Evolutionary conservation across 2,797 vertebrate species (phyloP), one percentile per base, ranked within the genome.

Genomic region (Acomys russatus): DNA sequence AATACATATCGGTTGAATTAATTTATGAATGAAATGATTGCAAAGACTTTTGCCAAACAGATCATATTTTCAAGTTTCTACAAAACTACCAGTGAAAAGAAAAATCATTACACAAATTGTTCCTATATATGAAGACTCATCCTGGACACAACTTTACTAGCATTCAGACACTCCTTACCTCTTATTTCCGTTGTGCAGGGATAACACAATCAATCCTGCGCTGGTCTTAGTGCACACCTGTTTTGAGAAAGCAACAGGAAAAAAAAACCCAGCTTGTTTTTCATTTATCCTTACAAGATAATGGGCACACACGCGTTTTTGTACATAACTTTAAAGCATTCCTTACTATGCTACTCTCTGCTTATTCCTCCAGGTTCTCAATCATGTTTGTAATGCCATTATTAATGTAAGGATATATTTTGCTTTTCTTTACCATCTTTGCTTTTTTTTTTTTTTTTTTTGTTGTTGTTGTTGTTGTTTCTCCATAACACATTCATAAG

Each of bases 181-280:
- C n/a, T 59, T 59, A 15, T 51, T 91, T 38, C 85, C 25, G n/a
- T 12, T 35, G 35, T 54, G n/a, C 38, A 90, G 33, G 44, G 56
- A 61, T 9, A n/a, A 4, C 51, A 20, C 18, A 94, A 25, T 63
- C 9, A 15, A 25, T 63, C 6, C 18, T 71, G 33, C 1, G 2
- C 12, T 89, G 23, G 17, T 73, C 7, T 77, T 77, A 59, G 64
- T 49, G 25, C 7, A 23, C 25, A 80, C 10, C 38, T 15, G 14
- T 17, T 74, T 94, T 35, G 12, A 80, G 68, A 87, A 88, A 66
- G 12, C 59, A 70, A 2, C 68, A 85, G 30, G 30, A 33, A 66
- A 51, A 44, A 73, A 87, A 96, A 63, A n/a, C n/a, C 59, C 33
- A 35, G 76, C 70, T 88, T 73, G 10, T 92, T 74, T 96, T 66